These are phyloP conservation scores for Actinia equina DNA, from an alignment of 64 coral and sea anemone species.

Conservation along the genomic window DNA sequence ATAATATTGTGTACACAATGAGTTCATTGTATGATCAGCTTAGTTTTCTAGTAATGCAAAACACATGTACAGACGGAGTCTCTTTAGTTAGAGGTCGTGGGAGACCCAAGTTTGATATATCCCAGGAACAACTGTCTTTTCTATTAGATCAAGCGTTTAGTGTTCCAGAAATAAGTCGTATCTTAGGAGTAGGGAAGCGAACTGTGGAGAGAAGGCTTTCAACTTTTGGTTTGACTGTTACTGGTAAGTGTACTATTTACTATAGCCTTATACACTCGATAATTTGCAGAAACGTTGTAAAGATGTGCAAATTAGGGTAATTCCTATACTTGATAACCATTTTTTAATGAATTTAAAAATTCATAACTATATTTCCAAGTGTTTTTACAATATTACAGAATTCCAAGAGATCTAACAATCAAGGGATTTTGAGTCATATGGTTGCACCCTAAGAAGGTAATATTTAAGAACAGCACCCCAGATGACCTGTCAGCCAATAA, in stretches of 20 bases:
- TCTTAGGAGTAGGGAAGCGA: slow-evolving; percentile 31
- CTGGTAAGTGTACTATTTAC: not conserved
- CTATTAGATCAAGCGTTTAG: slow-evolving; percentile 62
- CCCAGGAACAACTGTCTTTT: slow-evolving; percentile 55
- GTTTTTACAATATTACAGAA: too few relatives aligned
- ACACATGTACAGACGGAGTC: not conserved
- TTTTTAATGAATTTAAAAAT: too few relatives aligned
- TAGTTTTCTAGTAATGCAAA: slow-evolving; percentile 16
- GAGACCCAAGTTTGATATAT: slow-evolving; percentile 60
- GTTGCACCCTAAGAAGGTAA: too few relatives aligned
- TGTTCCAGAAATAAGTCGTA: slow-evolving; percentile 33
- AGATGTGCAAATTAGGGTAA: too few relatives aligned
- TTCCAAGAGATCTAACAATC: too few relatives aligned
- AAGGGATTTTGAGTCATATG: too few relatives aligned
- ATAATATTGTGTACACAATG: slow-evolving; percentile 33
- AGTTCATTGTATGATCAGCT: not conserved
- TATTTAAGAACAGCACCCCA: too few relatives aligned
- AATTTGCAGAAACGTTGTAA: too few relatives aligned
- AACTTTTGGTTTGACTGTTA: slow-evolving; percentile 1
- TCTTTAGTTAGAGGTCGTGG: slow-evolving; percentile 34
- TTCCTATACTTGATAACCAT: too few relatives aligned
- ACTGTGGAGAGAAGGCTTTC: slow-evolving; percentile 37
- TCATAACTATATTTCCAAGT: too few relatives aligned
- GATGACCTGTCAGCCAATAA: too few relatives aligned
- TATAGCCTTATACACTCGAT: too few relatives aligned